Evolutionary conservation across 1,140 invertebrate genomes (phyloP), one percentile per base, ranked within the genome.

Genomic region (Lasioglossum baleicum): DNA sequence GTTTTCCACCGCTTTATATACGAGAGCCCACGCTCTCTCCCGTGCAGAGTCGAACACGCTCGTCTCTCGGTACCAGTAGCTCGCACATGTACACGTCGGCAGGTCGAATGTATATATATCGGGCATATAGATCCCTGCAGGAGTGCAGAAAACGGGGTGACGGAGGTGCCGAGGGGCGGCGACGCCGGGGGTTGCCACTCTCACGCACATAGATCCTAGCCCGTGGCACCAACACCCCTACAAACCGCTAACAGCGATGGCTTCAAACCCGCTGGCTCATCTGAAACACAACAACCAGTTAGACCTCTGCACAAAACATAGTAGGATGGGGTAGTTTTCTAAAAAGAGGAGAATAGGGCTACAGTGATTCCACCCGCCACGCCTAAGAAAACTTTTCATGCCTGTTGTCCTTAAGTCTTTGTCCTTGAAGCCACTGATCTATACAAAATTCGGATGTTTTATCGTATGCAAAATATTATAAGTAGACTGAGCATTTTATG

Each of bases 71-170:
- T n/a, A 58, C 51, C 51, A 70, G 51, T n/a, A 40, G 31, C 68
- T 70, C 31, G 26, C 68, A 70, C 68, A 58, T 70, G 31, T 70
- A 70, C 51, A 70, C 68, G 31, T 58, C 20, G 51, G 4, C 68
- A 70, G 51, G 20, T 70, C 22, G 68, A 56, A 70, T 58, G 68
- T 70, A 40, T 58, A 56, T 68, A 56, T 66, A 44, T 66, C n/a
- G 20, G 20, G 42, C 42, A 60, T 69, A 26, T 75, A 76, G 53
- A 44, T 76, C 22, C 26, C 53, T 61, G 53, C 53, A 76, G 66
- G 53, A 76, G 53, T 76, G 74, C 53, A 60, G 74, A 60, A 69
- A 76, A 76, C 42, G 53, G 40, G 58, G 35, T 44, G 65, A 60
- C 22, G 53, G 35, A 26, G 48, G 48, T 56, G 20, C 31, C 20